Percentiles rank a stretch among this genome's conserved stretches.
phyloP scores from a whole-genome alignment of 1,140 invertebrate genomes.

The Matsumurasca onukii region DNA sequence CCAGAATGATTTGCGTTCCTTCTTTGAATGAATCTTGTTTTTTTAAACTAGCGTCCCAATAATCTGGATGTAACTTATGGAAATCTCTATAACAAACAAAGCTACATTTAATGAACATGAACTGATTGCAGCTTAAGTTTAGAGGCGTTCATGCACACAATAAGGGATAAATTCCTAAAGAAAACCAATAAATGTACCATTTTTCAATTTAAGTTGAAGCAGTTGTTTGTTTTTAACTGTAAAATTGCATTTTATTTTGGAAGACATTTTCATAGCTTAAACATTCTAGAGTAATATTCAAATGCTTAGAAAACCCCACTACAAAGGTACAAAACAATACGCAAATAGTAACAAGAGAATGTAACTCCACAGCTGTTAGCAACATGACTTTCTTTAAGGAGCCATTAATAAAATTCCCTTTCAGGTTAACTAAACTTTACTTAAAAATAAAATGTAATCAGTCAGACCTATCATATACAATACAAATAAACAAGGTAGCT shows the following conservation, averaged over 20 bases:
- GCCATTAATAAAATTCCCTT: too few relatives aligned
- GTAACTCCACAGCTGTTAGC: too few relatives aligned
- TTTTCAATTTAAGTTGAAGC: neutral
- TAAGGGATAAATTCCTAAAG: neutral
- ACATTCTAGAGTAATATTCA: too few relatives aligned
- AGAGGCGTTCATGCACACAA: too few relatives aligned
- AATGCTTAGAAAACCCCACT: too few relatives aligned
- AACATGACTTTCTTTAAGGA: too few relatives aligned
- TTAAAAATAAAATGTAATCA: too few relatives aligned
- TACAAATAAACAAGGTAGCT: too few relatives aligned
- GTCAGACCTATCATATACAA: too few relatives aligned
- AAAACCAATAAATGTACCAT: neutral
- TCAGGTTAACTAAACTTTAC: too few relatives aligned
- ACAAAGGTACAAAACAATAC: too few relatives aligned
- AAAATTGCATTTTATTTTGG: neutral
- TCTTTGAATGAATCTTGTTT: neutral
- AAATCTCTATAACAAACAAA: conserved; percentile 7
- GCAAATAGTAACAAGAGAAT: too few relatives aligned
- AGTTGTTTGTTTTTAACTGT: neutral
- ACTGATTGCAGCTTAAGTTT: neutral
- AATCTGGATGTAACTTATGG: conserved; percentile 10
- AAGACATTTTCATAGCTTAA: neutral
- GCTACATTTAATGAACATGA: neutral
- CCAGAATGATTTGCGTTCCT: neutral
- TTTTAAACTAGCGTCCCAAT: neutral